Evolutionary conservation across 2,888 invertebrate species (phyloP), one percentile per base, ranked within the genome.

Genomic region (Cheilosia pagana): DNA sequence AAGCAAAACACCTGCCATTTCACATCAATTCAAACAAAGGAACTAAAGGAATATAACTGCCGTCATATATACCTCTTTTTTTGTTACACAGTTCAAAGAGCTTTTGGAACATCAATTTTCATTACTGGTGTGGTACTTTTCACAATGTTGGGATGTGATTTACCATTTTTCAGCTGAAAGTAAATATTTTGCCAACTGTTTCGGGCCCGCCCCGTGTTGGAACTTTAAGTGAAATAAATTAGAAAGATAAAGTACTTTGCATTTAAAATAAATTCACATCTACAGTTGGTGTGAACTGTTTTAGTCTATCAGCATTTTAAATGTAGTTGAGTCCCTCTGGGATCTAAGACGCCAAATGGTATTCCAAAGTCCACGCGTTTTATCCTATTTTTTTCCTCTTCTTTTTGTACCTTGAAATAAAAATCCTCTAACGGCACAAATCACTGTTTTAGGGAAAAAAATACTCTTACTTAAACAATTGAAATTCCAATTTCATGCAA

Each of bases 401-500:
- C 19, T 39, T 50, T 57, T 41, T 48, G 19, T 50, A 60, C 70
- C 41, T 60, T 53, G 16, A 68, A 75, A 41, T 41, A 21, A 78
- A 68, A 78, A 68, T 50, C 48, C 45, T 70, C 57, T 53, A 35
- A 75, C 35, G 57, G 52, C 53, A 55, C 21, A 79, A 70, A 75
- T 79, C 74, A 59, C 52, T 63, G 68, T 39, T 70, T 8, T 0
- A 8, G 12, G 12, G 12, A 35, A 25, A 60, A 35, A 60, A 62
- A 35, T 41, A 59, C 62, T 70, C 45, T n/a, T n/a, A 65, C 65
- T 75, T 60, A 85, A 75, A 65, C 83, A 85, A 74, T 75, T 85
- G 74, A 85, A 79, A 79, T 75, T 70, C 75, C 75, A 63, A 79
- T 85, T 70, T 79, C 70, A 85, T 85, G 79, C 45, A 85, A 85